These are phyloP conservation scores for Panulirus ornatus DNA, from an alignment of 1,140 invertebrate genomes.

Conservation along the genomic window DNA sequence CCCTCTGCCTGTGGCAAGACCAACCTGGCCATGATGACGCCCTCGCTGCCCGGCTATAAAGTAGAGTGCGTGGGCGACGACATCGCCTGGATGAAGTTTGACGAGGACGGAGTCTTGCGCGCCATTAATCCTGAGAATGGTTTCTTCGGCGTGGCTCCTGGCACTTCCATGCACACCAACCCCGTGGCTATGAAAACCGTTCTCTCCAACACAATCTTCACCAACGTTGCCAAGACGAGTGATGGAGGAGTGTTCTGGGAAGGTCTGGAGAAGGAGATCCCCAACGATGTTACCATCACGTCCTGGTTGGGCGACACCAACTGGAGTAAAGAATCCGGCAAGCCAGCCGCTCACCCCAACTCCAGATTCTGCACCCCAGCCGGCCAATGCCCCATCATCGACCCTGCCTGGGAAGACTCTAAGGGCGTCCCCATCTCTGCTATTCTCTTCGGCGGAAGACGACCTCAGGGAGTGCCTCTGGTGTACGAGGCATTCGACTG, in stretches of 20 bases:
- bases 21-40: conserved; percentile 98
- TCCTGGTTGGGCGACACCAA: conserved; percentile 89
- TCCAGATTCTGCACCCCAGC: conserved; percentile 97
- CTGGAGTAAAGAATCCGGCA: conserved; percentile 85
- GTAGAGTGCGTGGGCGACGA: conserved; percentile 93
- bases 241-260: conserved; percentile 99
- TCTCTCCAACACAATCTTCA: conserved; percentile 96
- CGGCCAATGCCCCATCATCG: conserved; percentile 95
- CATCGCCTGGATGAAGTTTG: conserved; percentile 98
- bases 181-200: conserved; percentile 98
- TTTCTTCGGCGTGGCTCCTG: conserved; percentile 99
- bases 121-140: conserved; percentile 99
- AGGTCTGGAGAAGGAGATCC: conserved; percentile 92
- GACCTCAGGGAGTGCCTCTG: conserved; percentile 95
- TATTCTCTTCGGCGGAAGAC: conserved; percentile 96
- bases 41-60: conserved; percentile 95
- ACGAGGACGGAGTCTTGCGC: conserved; percentile 90
- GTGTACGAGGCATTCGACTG: conserved; percentile 95
- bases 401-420: conserved; percentile 85
- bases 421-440: conserved; percentile 97
- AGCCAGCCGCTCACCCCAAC: conserved; percentile 95
- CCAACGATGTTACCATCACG: conserved; percentile 83
- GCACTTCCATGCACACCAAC: conserved; percentile 94
- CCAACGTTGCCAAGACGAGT: conserved; percentile 96
- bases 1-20: conserved; percentile 99